Conservation (phyloP, 2,797 vertebrate genomes). For the Scolopax rusticola region DNA sequence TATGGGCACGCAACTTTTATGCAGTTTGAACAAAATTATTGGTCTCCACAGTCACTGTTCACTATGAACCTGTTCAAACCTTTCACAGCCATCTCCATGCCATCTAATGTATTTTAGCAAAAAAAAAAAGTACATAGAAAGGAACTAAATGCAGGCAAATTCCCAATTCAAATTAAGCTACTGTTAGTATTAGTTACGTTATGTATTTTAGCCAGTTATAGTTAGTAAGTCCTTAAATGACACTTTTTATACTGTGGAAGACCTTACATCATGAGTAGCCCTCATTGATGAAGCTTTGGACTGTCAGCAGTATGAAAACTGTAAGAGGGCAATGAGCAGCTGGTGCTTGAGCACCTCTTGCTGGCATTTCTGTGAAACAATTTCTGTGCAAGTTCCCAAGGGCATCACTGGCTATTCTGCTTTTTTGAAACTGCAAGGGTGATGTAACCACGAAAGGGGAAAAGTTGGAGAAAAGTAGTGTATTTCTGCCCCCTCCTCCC, state of each 20-base stretch:
- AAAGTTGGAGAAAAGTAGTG: not conserved
- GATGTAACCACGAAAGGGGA: not conserved
- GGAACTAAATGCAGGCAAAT: not conserved
- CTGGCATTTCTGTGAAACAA: not conserved
- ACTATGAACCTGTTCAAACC: not conserved
- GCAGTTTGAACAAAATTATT: not conserved
- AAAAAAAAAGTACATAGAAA: not conserved
- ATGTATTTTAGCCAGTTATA: not conserved
- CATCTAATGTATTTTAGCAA: not conserved
- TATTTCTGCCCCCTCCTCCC: not conserved
- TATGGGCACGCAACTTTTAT: not conserved
- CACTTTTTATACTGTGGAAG: not conserved
- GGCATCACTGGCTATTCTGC: not conserved
- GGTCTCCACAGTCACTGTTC: not conserved
- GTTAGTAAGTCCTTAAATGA: not conserved
- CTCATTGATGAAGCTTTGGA: not conserved
- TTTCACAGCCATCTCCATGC: not conserved
- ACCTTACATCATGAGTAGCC: not conserved
- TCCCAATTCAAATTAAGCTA: not conserved
- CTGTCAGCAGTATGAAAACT: not conserved
- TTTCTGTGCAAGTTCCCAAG: not conserved
- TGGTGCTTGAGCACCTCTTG: not conserved
- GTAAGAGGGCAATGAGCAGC: not conserved
- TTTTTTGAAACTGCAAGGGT: not conserved
- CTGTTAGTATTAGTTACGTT: not conserved